Percentiles rank a stretch among this genome's conserved stretches.
Evolutionary conservation across 2,888 invertebrate genomes (phyloP).

Genomic region (Pilophorus perplexus): DNA sequence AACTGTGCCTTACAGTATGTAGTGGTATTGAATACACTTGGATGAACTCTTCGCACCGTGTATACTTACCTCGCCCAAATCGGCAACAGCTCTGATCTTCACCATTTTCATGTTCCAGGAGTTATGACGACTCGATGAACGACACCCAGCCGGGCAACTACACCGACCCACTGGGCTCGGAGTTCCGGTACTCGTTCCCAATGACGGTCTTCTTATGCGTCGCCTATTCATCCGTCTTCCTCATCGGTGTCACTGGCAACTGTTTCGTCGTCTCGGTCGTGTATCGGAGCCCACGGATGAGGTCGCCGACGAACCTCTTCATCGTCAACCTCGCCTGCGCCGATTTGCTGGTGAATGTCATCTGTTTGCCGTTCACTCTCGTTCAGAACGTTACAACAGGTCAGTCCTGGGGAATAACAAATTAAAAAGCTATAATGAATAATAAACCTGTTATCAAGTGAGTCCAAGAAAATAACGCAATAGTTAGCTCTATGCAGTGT

Average conservation of each 20-base stretch:
- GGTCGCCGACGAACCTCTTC: conserved; percentile 58
- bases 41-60: too few relatives aligned
- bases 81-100: too few relatives aligned
- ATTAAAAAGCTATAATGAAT: too few relatives aligned
- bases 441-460: too few relatives aligned
- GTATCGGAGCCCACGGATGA: conserved; percentile 53
- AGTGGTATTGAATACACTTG: too few relatives aligned
- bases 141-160: conserved; percentile 15
- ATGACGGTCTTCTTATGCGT: conserved; percentile 52
- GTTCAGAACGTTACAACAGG: conserved; percentile 58
- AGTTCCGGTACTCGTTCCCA: conserved; percentile 47
- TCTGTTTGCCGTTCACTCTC: conserved; percentile 60
- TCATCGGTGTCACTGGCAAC: conserved; percentile 55
- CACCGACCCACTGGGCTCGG: conserved; percentile 31
- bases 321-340: conserved; percentile 60
- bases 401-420: too few relatives aligned
- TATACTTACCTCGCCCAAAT: too few relatives aligned
- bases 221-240: conserved; percentile 54
- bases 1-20: too few relatives aligned
- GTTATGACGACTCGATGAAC: conserved; percentile 30
- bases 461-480: too few relatives aligned
- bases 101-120: too few relatives aligned
- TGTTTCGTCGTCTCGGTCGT: conserved; percentile 53
- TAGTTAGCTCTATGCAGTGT: too few relatives aligned
- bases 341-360: conserved; percentile 58